Evolutionary conservation across 2,113 vertebrate genomes (phyloP), one percentile per base, ranked within the genome.

Genomic region (Cnemophilus loriae): DNA sequence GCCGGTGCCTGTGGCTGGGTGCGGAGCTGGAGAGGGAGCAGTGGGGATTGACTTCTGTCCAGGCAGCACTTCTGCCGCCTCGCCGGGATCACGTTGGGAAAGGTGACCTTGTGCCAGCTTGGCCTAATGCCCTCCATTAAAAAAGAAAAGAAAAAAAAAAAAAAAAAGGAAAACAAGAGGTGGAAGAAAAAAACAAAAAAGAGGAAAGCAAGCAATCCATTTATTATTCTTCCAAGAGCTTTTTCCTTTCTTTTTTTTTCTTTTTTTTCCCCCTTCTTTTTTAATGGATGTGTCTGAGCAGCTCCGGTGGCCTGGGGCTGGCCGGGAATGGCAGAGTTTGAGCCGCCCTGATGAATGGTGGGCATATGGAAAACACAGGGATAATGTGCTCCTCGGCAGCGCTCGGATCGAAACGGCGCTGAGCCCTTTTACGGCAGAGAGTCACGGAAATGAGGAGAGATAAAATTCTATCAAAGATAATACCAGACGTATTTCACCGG

Each of bases 381-480:
- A 78, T 91, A 70, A 84, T 39, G 89, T 49, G 95, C 57, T 63
- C 0, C 64, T 80, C 80, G 57, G 53, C 79, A 33, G 92, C 71
- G 28, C 92, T 67, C 17, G 84, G 96, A 95, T 96, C 46, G 53
- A 81, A 90, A 28, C 68, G n/a, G 74, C 56, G 13, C 82, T 35
- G 92, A 92, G 90, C 79, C 74, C 76, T 89, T 96, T 84, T 88
- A 81, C 86, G 87, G 95, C 96, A 60, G 93, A 93, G 95, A 93
- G 97, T 64, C 93, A 89, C 55, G 96, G 97, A 98, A 98, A 98
- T 65, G 94, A 97, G 97, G 11, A 63, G 94, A 98, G 97, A 98
- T 97, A 97, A 98, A 98, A 98, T 97, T 96, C 96, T 73, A 85
- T 96, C 87, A 57, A 44, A 97, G 97, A 97, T 98, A 97, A 98